Evolutionary conservation across 2,797 vertebrate species (phyloP), one percentile per base, ranked within the genome.

Genomic region (Toxotes lorentzi): DNA sequence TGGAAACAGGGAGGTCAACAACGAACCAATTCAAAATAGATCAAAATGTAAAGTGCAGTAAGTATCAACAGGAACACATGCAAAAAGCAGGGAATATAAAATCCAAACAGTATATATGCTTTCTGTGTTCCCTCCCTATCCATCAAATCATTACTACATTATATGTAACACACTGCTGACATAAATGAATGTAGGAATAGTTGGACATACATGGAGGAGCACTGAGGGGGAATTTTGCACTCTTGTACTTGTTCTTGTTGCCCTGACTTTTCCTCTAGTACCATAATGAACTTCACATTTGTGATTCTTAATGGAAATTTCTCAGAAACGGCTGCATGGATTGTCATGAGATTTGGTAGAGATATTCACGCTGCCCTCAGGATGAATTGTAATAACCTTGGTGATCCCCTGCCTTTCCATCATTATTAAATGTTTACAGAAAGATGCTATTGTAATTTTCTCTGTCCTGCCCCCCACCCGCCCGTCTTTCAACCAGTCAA

Each of bases 1-100:
- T 41, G 45, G 77, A 80, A 67, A 87, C 35, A 91, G 8, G 1
- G n/a, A n/a, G 23, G 27, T n/a, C 8, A 23, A 65, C 34, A 61
- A 24, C 11, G 7, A 73, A 30, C 38, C 23, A 38, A 21, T 77
- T 59, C 47, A 45, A 14, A 64, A 54, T 3, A 58, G 41, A 45
- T 32, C 48, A 54, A 47, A 32, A 51, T 8, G 21, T 11, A n/a
- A n/a, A 50, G 51, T 16, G 51, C 48, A n/a, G 40, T 8, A 51
- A 11, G 21, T 57, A 60, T 40, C n/a, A 58, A 7, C 16, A 53
- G 21, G 35, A 41, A 35, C 34, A 56, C 35, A 40, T 9, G 8
- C 19, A 56, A 53, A 63, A 62, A 23, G 9, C 4, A 30, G 2
- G 2, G 14, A 32, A n/a, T 41, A 14, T 62, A 59, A 12, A 19